Conservation (phyloP, 1,140 invertebrate genomes). For the Forficula auricularia region DNA sequence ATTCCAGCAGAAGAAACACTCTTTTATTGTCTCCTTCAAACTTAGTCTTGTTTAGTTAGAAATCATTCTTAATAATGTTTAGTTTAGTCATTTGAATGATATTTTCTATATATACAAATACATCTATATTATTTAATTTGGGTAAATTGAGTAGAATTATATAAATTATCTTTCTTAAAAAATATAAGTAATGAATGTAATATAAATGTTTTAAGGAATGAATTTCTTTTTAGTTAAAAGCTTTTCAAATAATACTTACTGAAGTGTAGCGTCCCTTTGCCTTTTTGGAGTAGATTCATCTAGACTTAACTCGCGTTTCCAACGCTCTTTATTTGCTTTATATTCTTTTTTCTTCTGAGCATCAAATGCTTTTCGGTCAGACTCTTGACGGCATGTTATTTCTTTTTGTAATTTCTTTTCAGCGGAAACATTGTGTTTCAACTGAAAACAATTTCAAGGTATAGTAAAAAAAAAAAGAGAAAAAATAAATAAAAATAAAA, state of each 20-base stretch:
- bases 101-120: no score
- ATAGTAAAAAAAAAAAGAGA: constrained; percentile 10
- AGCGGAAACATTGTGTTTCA: constrained; percentile 68
- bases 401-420: constrained; percentile 92
- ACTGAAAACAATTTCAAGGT: constrained; percentile 17
- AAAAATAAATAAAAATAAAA: neutral
- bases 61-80: no score
- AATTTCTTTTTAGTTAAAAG: no score
- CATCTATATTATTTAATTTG: no score
- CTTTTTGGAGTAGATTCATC: constrained; percentile 83
- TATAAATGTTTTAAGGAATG: no score
- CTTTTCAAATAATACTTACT: constrained; percentile 33
- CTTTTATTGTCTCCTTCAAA: no score
- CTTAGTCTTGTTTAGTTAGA: no score
- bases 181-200: no score
- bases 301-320: constrained; percentile 82
- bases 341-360: constrained; percentile 92
- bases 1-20: no score
- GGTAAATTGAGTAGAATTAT: no score
- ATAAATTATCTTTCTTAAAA: no score
- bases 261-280: constrained; percentile 74
- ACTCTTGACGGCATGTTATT: constrained; percentile 73
- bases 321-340: constrained; percentile 91
- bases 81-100: no score
- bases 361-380: constrained; percentile 75